These are phyloP conservation scores for Dinoponera quadriceps DNA, from an alignment of 1,140 invertebrate genomes.

Conservation along the genomic window DNA sequence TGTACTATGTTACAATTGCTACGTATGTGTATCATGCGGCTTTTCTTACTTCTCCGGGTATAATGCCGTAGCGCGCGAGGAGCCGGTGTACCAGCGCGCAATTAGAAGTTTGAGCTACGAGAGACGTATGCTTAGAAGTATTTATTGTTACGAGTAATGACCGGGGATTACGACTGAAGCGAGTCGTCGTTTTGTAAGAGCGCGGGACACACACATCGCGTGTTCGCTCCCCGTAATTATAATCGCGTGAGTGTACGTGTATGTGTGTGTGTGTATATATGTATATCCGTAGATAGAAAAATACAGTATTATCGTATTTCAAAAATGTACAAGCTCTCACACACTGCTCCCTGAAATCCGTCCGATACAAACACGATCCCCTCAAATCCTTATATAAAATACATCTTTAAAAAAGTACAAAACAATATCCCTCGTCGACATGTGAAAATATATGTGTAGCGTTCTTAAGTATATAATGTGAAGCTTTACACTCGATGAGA, in stretches of 20 bases:
- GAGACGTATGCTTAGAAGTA: conserved; percentile 48
- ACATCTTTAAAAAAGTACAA: conserved; percentile 80
- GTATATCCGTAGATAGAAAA: conserved; percentile 63
- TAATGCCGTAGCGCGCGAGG: conserved; percentile 61
- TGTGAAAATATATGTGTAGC: conserved; percentile 73
- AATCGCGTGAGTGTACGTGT: conserved; percentile 10
- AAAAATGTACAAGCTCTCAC: conserved; percentile 68
- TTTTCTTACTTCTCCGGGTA: conserved; percentile 46
- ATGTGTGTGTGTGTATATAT: conserved; percentile 31
- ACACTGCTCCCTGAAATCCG: conserved; percentile 53
- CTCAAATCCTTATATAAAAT: conserved; percentile 72
- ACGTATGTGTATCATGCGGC: conserved; percentile 21
- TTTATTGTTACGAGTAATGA: conserved; percentile 42
- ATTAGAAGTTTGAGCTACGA: conserved; percentile 46
- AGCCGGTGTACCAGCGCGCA: conserved; percentile 56
- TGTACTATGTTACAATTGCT: conserved; percentile 66
- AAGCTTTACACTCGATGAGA: conserved; percentile 48
- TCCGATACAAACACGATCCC: conserved; percentile 71
- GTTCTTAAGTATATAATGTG: conserved; percentile 64
- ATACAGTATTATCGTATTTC: conserved; percentile 61
- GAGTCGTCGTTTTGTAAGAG: conserved; percentile 9
- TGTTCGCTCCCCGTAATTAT: conserved; percentile 27
- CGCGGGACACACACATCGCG: not conserved
- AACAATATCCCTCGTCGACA: conserved; percentile 71
- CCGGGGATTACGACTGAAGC: conserved; percentile 8